phyloP scores from a whole-genome alignment of 2,113 vertebrate genomes.

The Promerops cafer region DNA sequence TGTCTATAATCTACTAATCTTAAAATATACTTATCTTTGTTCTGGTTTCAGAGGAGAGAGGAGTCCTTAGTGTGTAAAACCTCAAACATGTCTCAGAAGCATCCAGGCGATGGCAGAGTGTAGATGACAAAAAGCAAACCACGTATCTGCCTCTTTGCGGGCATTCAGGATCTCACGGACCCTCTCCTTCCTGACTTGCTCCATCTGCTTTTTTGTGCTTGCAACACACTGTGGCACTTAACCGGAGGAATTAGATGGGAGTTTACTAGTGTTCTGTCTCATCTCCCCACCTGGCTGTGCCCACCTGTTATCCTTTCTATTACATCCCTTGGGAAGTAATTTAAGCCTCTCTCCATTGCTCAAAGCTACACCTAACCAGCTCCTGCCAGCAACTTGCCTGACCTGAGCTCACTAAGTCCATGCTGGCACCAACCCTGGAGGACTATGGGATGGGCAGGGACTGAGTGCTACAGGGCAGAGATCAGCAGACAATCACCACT shows the following conservation, averaged over 20 bases:
- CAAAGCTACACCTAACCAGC: neutral
- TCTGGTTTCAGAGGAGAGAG: neutral
- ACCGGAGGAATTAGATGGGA: neutral
- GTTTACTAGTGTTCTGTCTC: neutral
- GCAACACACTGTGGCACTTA: neutral
- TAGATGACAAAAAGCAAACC: neutral
- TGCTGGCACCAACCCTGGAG: neutral
- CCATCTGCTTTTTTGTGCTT: neutral
- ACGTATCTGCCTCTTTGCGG: neutral
- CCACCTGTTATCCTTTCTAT: neutral
- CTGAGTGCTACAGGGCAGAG: fast-evolving
- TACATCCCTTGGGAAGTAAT: neutral
- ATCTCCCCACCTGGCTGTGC: neutral
- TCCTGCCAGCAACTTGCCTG: neutral
- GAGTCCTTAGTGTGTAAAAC: neutral
- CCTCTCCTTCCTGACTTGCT: neutral
- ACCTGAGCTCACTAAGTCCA: neutral
- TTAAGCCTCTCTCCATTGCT: neutral
- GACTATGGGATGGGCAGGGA: neutral
- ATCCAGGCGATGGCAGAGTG: neutral
- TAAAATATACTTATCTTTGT: neutral
- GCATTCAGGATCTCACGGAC: fast-evolving
- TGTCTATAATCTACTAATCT: neutral
- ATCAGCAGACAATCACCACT: neutral
- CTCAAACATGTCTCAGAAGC: neutral